Base-by-base conservation (phyloP, 2,113 vertebrate species). In the Pterocles gutturalis region DNA sequence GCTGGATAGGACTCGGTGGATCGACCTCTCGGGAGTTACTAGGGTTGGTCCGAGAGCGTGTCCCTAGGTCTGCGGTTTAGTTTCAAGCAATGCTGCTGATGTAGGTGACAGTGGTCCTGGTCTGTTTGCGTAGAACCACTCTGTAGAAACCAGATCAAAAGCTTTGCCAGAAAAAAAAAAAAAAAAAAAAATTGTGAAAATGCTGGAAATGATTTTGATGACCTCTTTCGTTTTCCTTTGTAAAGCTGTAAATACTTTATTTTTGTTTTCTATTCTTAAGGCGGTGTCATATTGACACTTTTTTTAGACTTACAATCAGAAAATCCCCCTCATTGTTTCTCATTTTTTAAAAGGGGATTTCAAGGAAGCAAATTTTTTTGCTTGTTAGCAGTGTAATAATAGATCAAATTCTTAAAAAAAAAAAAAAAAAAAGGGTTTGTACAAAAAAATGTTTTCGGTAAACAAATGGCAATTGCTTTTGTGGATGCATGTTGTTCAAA, bases 201-300 rank as follows among this genome's bases (percentile, higher is more conserved):
- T 97, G 96, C 97, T 96, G 97, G 96, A 95, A 96, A 61, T 95
- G 0, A 91, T 77, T 95, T 93, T 94, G 90, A 83, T 96, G 93
- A 96, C 96, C 96, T 97, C 96, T 88, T 88, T 86, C 18, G 69
- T 89, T 85, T 71, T 96, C 83, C 96, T 98, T 95, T 97, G 98
- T 98, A 98, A 98, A 98, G 97, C 96, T 98, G 98, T 98, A 98
- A 97, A 98, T 98, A 98, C 97, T 98, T 98, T 45, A 45, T 90
- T 97, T 96, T 89, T 54, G 24, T 97, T 98, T 98, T 97, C 95
- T 98, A 96, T 96, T 92, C 94, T 58, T 95, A 89, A 95, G 34
- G 91, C 9, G 28, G 97, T 98, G 98, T 98, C 98, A 98, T 96
- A 98, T 98, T 98, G 98, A 98, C 97, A 98, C 93, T 93, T 97